These are phyloP conservation scores for Lithobates sylvaticus DNA, from an alignment of 2,797 vertebrate species.

Conservation along the genomic window DNA sequence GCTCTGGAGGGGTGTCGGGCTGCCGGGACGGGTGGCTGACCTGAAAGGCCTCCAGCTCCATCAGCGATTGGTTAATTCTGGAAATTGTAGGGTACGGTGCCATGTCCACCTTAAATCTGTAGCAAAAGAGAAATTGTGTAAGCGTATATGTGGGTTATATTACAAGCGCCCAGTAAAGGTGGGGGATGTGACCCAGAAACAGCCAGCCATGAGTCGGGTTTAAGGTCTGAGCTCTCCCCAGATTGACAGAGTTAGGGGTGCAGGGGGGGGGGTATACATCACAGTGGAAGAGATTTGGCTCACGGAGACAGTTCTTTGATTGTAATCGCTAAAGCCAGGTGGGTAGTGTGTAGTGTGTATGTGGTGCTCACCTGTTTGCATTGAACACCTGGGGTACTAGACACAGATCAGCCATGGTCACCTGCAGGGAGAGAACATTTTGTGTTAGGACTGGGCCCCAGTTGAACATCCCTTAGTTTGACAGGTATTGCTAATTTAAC, in stretches of 20 bases:
- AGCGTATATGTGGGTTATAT: too few species aligned
- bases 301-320: too few species aligned
- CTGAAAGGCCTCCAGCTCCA: conserved; percentile 89
- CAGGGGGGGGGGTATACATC: neutral
- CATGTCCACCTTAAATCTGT: conserved; percentile 91
- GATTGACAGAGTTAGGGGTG: neutral
- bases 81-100: conserved; percentile 85
- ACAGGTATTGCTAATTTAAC: too few species aligned
- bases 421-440: conserved; percentile 72
- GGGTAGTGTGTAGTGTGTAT: too few species aligned
- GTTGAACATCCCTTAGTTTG: too few species aligned
- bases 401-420: conserved; percentile 96
- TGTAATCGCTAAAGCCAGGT: too few species aligned
- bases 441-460: too few species aligned
- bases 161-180: too few species aligned
- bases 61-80: conserved; percentile 85
- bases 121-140: conserved; percentile 19
- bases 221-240: too few species aligned
- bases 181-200: too few species aligned
- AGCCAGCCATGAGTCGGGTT: too few species aligned
- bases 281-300: too few species aligned
- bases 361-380: conserved; percentile 85
- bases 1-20: conserved; percentile 90
- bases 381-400: conserved; percentile 95
- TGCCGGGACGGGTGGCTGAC: conserved; percentile 87